These are phyloP conservation scores for Caenorhabditis tropicalis DNA, from an alignment of 1,140 invertebrate genomes.

Conservation along the genomic window DNA sequence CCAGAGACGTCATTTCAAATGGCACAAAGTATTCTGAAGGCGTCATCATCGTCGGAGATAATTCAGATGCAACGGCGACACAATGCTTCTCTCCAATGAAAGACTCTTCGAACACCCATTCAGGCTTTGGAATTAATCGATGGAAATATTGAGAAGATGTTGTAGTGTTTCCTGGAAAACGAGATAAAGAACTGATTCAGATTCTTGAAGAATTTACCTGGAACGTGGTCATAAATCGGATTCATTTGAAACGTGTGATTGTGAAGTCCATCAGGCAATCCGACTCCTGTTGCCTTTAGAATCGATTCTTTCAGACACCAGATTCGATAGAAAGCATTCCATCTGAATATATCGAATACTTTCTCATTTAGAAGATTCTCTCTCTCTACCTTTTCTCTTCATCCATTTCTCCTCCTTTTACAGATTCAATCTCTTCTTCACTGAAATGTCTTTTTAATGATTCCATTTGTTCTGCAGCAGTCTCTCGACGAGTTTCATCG, in stretches of 20 bases:
- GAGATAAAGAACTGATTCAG: not conserved
- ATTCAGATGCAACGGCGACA: constrained; percentile 43
- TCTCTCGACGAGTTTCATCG: constrained; percentile 7
- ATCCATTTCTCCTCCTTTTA: not conserved
- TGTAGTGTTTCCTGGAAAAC: not conserved
- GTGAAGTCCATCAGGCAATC: constrained; percentile 14
- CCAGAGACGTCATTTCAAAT: constrained; percentile 10
- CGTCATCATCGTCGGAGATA: not conserved
- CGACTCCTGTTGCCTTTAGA: constrained; percentile 47
- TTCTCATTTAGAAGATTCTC: too few species aligned
- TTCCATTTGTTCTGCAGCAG: constrained; percentile 11
- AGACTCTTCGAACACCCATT: constrained; percentile 49
- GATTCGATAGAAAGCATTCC: constrained; percentile 43
- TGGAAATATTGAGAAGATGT: constrained; percentile 9
- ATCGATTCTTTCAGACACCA: constrained; percentile 52
- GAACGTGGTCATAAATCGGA: not conserved
- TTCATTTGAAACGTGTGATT: constrained; percentile 7
- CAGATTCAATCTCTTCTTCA: constrained; percentile 13
- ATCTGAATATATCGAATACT: constrained; percentile 39
- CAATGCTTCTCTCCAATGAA: constrained; percentile 49
- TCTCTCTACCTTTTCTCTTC: constrained; percentile 35
- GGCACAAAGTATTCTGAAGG: not conserved
- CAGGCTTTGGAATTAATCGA: not conserved
- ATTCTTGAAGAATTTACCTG: not conserved
- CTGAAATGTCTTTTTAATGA: constrained; percentile 23